phyloP scores from a whole-genome alignment of 2,113 vertebrate species.

The Lagopus muta region DNA sequence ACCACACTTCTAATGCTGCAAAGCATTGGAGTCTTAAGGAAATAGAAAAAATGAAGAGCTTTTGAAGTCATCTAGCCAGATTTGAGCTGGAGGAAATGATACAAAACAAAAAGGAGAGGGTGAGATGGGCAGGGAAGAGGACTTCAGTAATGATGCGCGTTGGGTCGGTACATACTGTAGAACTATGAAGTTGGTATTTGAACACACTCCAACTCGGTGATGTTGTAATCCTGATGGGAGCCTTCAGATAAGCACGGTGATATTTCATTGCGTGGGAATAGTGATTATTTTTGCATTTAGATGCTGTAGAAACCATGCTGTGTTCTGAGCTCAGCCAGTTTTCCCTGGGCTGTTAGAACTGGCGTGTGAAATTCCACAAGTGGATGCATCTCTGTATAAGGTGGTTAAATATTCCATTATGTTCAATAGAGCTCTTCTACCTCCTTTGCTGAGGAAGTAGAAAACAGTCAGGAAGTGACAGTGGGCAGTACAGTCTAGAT shows the following conservation, averaged over 20 bases:
- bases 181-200: not conserved
- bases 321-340: not conserved
- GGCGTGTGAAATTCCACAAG: not conserved
- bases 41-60: not conserved
- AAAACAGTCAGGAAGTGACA: not conserved
- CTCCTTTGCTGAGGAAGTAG: not conserved
- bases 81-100: not conserved
- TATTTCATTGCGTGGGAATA: not conserved
- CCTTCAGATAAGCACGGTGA: rapidly evolving
- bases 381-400: not conserved
- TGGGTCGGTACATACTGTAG: not conserved
- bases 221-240: rapidly evolving
- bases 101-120: not conserved
- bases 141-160: not conserved
- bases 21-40: not conserved
- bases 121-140: not conserved
- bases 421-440: rapidly evolving
- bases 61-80: not conserved
- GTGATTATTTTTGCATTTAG: not conserved
- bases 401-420: rapidly evolving
- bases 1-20: not conserved
- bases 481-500: not conserved
- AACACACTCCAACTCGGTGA: rapidly evolving
- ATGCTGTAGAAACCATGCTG: not conserved
- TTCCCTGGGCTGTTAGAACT: not conserved